Percentiles rank a stretch among this genome's conserved stretches.
Conservation (phyloP, 2,888 invertebrate genomes). For the Siphlonurus alternatus region DNA sequence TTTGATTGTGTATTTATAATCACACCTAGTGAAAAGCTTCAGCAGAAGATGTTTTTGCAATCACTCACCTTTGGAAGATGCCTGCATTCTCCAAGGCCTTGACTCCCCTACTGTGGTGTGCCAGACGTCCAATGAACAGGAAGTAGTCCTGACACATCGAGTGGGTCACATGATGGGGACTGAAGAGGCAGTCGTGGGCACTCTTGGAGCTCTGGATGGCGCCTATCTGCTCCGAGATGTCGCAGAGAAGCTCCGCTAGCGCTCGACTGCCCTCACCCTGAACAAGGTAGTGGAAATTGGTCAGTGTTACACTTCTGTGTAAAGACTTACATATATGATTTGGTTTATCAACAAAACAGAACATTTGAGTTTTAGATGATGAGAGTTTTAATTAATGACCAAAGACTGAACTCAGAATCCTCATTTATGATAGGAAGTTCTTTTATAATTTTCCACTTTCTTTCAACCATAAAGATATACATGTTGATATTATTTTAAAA, state of each 20-base stretch:
- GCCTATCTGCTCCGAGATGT: constrained; percentile 57
- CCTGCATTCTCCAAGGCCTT: constrained; percentile 51
- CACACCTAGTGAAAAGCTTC: no score
- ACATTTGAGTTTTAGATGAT: background rate
- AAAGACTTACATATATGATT: background rate
- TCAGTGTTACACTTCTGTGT: background rate
- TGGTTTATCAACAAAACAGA: background rate
- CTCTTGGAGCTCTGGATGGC: constrained; percentile 54
- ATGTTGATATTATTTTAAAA: no score
- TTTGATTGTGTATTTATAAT: no score
- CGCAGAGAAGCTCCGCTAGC: constrained; percentile 60
- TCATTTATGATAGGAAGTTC: no score
- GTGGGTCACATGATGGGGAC: constrained; percentile 71
- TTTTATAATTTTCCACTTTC: no score
- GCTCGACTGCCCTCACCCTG: constrained; percentile 50
- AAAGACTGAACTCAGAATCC: no score
- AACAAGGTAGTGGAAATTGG: constrained; percentile 10
- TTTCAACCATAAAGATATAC: no score
- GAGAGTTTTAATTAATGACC: background rate
- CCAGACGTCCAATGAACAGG: constrained; percentile 73
- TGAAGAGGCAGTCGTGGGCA: constrained; percentile 74
- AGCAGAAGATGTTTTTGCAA: no score
- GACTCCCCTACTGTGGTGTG: constrained; percentile 24
- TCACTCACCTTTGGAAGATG: constrained; percentile 50
- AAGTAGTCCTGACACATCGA: constrained; percentile 92